These are phyloP conservation scores for Pemphredon lugubris DNA, from an alignment of 2,888 invertebrate species.

Conservation along the genomic window DNA sequence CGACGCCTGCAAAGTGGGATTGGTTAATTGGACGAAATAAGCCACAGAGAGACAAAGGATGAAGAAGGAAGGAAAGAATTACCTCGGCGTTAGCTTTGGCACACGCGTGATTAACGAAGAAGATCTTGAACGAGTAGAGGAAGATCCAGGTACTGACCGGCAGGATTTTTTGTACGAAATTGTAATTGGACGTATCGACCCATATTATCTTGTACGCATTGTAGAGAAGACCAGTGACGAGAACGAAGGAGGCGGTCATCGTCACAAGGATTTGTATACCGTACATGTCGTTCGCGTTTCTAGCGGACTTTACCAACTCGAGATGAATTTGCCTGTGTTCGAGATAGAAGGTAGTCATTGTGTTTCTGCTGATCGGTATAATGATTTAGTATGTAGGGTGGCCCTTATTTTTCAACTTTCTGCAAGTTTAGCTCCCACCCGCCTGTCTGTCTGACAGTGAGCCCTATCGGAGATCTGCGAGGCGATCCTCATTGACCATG, in stretches of 20 bases:
- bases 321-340: slow-evolving; percentile 64
- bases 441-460: no score
- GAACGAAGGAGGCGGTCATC: slow-evolving; percentile 48
- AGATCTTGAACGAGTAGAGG: slow-evolving; percentile 42
- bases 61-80: background rate
- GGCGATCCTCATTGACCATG: no score
- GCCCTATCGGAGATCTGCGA: no score
- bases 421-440: no score
- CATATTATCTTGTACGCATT: slow-evolving; percentile 46
- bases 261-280: slow-evolving; percentile 63
- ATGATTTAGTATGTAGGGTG: no score
- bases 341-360: background rate
- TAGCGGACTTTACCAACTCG: slow-evolving; percentile 58
- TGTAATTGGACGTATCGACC: rapidly evolving
- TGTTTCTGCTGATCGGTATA: background rate
- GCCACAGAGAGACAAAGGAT: background rate
- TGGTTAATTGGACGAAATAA: background rate
- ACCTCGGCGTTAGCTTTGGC: slow-evolving; percentile 54
- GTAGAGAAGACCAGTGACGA: slow-evolving; percentile 61
- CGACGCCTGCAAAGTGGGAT: slow-evolving; percentile 52
- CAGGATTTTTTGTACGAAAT: background rate
- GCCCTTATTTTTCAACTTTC: no score
- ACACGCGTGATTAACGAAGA: slow-evolving; percentile 52
- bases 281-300: slow-evolving; percentile 55
- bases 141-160: slow-evolving; percentile 34